Base-by-base conservation (phyloP, 2,888 invertebrate species). In the Microctonus aethiopoides region DNA sequence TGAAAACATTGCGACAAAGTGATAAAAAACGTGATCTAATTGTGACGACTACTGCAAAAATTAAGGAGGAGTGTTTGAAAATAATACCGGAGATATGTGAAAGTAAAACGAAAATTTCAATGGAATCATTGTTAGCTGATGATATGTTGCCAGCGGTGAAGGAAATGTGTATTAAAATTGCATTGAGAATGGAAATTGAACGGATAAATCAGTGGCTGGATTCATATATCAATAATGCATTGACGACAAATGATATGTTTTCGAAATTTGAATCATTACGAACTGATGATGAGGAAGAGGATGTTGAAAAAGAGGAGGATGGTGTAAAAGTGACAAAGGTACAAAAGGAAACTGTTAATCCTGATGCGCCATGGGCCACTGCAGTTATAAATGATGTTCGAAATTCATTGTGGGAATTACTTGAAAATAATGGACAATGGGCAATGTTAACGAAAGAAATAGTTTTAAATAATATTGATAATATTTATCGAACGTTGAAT, bases 181-280 rank as follows among this genome's bases (percentile, higher is more conserved):
- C 91, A 1, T 82, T 83, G 0, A 87, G 88, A 73, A 88, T 88
- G 77, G 89, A 89, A 6, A 79, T 81, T 46, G 87, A 88, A 16
- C 87, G 90, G 62, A 87, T 91, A 24, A 81, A 87, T 54, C 88
- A 90, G 34, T 92, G 91, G 91, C 86, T 89, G 1, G 83, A 87
- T 22, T 84, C 88, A 0, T 90, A 91, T 41, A 76, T 83, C 24
- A 75, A 79, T 11, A 80, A 80, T 22, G 77, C 81, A 0, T 71
- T 81, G 10, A 84, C 83, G 52, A 73, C 79, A 0, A 84, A 84
- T 68, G 83, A 84, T 54, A 81, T 85, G 11, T 41, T 54, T 16
- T 24, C 29, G 5, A 46, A 66, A 13, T 34, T 26, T 24, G 11
- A 22, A 76, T 78, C 80, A 36, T 6, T 73, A 1, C 39, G 68